Percentiles rank a stretch among this genome's conserved stretches.
These are phyloP conservation scores for Rhagium mordax DNA, from an alignment of 2,888 invertebrate genomes.

Conservation along the genomic window DNA sequence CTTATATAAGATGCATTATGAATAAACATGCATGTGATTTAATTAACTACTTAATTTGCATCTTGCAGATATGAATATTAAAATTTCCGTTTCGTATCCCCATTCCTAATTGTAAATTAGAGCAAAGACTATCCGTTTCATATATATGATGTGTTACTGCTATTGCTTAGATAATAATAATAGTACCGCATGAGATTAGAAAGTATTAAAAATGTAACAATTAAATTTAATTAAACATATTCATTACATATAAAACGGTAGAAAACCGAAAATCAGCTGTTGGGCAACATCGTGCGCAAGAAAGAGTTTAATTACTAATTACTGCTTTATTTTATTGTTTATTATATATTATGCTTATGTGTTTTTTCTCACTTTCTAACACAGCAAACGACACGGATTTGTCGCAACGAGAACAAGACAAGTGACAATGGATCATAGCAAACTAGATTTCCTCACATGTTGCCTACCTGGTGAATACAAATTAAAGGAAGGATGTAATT, in stretches of 20 bases:
- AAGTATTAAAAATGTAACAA: conserved; percentile 14
- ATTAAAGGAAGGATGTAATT: conserved; percentile 23
- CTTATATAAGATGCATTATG: too few relatives aligned
- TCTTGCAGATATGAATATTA: background rate
- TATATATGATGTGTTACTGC: background rate
- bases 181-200: background rate
- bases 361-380: conserved; percentile 36
- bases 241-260: background rate
- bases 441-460: conserved; percentile 19
- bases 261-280: conserved; percentile 15
- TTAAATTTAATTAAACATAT: conserved; percentile 13
- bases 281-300: background rate
- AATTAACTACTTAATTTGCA: too few relatives aligned
- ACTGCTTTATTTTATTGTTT: background rate
- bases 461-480: conserved; percentile 24
- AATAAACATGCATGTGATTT: too few relatives aligned
- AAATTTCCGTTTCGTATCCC: background rate
- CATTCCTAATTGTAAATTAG: background rate
- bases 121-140: background rate
- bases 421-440: conserved; percentile 12
- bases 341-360: conserved; percentile 3
- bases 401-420: conserved; percentile 13
- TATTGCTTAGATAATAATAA: background rate
- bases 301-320: conserved; percentile 21
- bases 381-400: conserved; percentile 4